Percentiles rank a stretch among this genome's conserved stretches.
These are phyloP conservation scores for Terrapene triunguis DNA, from an alignment of 2,113 vertebrate species.

Conservation along the genomic window DNA sequence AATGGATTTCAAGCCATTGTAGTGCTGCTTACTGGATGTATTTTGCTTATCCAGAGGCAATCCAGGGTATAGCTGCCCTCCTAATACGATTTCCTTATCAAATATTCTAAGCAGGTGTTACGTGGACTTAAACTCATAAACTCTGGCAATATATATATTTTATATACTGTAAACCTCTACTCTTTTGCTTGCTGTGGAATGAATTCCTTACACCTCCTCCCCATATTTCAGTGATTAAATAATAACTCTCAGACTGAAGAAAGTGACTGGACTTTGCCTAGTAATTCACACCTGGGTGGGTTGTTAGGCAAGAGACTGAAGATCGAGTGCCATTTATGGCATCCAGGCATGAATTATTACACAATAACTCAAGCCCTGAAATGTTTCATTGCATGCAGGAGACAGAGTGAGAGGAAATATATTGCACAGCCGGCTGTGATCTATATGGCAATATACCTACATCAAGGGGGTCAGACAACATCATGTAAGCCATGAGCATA, in stretches of 20 bases:
- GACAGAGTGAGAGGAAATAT: background rate
- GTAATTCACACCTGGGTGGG: background rate
- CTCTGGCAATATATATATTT: background rate
- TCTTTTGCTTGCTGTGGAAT: background rate
- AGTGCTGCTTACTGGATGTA: background rate
- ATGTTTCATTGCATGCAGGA: rapidly evolving
- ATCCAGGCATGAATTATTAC: background rate
- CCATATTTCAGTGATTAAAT: background rate
- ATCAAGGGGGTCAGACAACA: background rate
- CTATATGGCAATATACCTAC: background rate
- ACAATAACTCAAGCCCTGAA: background rate
- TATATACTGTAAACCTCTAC: background rate
- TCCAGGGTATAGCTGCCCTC: background rate
- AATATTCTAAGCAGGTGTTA: background rate
- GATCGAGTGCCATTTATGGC: rapidly evolving
- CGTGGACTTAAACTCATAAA: background rate
- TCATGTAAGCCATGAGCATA: background rate
- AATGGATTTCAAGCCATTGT: background rate
- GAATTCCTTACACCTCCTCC: background rate
- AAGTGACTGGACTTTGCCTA: background rate
- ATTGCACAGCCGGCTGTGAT: background rate
- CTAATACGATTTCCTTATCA: background rate
- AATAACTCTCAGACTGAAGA: background rate
- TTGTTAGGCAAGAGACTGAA: background rate
- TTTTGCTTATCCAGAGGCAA: background rate